These are phyloP conservation scores for Melangyna quadrimaculata DNA, from an alignment of 2,888 invertebrate species.

Conservation along the genomic window DNA sequence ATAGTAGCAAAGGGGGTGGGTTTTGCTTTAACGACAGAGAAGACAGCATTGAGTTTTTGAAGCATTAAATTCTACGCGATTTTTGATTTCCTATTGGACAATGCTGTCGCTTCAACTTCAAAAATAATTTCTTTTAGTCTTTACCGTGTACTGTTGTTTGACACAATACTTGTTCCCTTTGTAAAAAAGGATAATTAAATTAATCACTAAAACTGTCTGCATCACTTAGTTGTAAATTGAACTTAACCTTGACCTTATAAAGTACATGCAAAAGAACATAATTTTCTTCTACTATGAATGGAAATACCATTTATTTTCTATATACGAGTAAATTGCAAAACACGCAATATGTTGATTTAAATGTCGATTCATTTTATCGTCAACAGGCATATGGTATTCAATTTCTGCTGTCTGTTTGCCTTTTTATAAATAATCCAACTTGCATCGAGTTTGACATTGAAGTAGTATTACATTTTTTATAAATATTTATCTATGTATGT, in stretches of 20 bases:
- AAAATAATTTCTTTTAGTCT: too few species aligned
- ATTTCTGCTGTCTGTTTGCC: background rate
- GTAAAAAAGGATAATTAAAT: background rate
- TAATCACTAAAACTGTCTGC: background rate
- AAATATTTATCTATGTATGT: too few species aligned
- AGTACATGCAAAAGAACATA: background rate
- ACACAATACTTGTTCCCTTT: background rate
- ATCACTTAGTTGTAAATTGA: background rate
- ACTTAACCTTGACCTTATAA: slow-evolving; percentile 21
- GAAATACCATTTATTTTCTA: background rate
- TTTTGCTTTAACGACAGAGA: too few species aligned
- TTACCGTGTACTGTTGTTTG: too few species aligned
- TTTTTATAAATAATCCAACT: background rate
- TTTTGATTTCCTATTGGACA: too few species aligned
- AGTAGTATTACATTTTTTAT: background rate
- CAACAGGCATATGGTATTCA: slow-evolving; percentile 11
- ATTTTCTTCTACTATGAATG: background rate
- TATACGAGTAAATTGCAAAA: background rate
- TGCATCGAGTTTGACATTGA: slow-evolving; percentile 1
- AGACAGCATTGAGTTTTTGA: too few species aligned
- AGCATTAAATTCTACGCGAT: too few species aligned
- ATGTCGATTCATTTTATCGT: slow-evolving; percentile 22
- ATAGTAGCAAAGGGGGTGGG: too few species aligned
- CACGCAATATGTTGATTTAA: slow-evolving; percentile 29
- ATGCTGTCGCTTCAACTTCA: too few species aligned